Percentiles rank a stretch among this genome's conserved stretches.
Conservation (phyloP, 2,113 vertebrate species). For the Bothrops jararaca region DNA sequence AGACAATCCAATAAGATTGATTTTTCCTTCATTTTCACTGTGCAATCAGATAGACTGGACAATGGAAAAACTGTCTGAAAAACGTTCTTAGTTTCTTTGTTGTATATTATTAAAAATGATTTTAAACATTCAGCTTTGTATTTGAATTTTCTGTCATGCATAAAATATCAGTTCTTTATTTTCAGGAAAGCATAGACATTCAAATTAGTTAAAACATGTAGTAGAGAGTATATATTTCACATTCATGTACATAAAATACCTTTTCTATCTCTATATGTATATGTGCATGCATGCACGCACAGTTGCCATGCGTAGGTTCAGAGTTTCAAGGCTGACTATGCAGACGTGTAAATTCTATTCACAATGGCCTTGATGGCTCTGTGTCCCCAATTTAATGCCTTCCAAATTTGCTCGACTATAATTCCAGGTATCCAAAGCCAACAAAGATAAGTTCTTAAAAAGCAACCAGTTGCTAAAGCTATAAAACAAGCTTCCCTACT, state of each 20-base stretch:
- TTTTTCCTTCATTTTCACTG: neutral
- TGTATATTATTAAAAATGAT: neutral
- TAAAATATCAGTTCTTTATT: neutral
- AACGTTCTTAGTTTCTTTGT: neutral
- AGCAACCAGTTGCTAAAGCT: neutral
- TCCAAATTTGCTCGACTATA: neutral
- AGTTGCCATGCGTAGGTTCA: neutral
- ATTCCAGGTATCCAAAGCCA: neutral
- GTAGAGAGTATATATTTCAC: neutral
- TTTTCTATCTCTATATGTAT: neutral
- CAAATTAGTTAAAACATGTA: neutral
- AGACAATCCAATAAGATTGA: neutral
- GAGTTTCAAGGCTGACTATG: neutral
- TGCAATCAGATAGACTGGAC: neutral
- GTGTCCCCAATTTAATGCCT: neutral
- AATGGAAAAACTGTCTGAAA: neutral
- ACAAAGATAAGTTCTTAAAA: neutral
- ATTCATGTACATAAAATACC: neutral
- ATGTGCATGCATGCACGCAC: neutral
- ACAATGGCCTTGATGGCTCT: neutral
- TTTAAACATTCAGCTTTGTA: neutral
- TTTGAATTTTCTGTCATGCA: neutral
- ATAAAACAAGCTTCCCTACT: neutral
- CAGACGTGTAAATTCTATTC: neutral
- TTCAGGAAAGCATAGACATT: neutral